These are phyloP conservation scores for Porites australiensis DNA, from an alignment of 64 coral and sea anemone species.

Conservation along the genomic window DNA sequence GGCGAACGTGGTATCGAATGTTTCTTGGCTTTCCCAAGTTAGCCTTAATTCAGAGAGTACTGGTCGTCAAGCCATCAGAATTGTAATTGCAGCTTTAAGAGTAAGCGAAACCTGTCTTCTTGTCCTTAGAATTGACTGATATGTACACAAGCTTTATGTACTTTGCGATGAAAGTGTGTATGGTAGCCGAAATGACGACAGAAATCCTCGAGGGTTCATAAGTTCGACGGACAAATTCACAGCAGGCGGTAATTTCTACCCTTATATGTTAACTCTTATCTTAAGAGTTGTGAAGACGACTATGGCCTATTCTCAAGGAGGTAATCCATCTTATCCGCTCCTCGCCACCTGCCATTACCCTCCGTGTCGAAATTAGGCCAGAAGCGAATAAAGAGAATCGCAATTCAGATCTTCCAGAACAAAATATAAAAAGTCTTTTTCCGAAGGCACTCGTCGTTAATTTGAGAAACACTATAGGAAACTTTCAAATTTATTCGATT, in stretches of 20 bases:
- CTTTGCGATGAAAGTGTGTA: background rate
- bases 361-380: background rate
- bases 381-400: background rate
- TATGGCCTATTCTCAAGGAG: background rate
- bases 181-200: background rate
- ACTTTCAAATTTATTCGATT: background rate
- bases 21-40: background rate
- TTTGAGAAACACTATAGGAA: background rate
- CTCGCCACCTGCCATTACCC: background rate
- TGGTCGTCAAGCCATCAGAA: background rate
- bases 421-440: background rate
- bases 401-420: background rate
- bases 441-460: background rate
- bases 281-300: background rate
- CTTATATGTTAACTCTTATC: background rate
- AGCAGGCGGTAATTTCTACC: background rate
- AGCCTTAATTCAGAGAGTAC: background rate
- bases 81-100: background rate
- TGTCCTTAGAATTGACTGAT: constrained; percentile 38
- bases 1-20: background rate
- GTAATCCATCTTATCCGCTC: background rate
- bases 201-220: background rate
- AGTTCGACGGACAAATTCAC: background rate
- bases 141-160: constrained; percentile 3
- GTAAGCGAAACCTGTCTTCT: background rate